Conservation (phyloP, 2,797 vertebrate genomes). For the Vireo griseus region DNA sequence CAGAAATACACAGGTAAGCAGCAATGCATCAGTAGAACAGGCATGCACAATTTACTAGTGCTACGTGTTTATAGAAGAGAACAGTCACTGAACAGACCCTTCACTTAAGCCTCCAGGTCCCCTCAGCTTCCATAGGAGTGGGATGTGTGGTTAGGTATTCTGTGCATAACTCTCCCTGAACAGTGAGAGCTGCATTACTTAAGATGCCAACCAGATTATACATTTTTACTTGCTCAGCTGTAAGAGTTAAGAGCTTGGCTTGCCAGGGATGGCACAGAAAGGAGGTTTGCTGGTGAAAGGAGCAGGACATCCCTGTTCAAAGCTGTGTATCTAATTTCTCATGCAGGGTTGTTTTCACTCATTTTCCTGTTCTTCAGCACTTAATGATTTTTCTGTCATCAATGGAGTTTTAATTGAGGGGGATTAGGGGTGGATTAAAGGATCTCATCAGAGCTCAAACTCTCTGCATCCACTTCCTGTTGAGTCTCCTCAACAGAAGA, state of each 20-base stretch:
- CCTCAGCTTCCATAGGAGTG: neutral
- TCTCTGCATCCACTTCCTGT: constrained; percentile 61
- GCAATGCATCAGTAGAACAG: neutral
- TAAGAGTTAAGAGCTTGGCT: neutral
- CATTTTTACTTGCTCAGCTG: neutral
- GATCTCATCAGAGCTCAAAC: constrained; percentile 67
- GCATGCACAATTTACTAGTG: neutral
- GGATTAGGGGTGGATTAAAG: constrained; percentile 73
- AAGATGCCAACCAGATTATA: neutral
- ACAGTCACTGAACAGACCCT: neutral
- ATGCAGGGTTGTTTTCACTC: constrained; percentile 54
- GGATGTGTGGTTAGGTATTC: neutral
- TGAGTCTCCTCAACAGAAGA: constrained; percentile 67
- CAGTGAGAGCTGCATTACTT: neutral
- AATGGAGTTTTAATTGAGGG: constrained; percentile 71
- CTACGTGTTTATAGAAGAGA: neutral
- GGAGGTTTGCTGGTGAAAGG: neutral
- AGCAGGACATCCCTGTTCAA: neutral
- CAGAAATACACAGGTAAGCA: neutral
- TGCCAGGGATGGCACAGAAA: neutral
- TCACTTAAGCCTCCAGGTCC: neutral
- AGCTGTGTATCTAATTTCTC: constrained; percentile 37
- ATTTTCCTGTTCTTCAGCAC: constrained; percentile 66
- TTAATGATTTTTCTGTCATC: constrained; percentile 70
- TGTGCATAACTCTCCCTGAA: neutral